Percentiles rank a stretch among this genome's conserved stretches.
These are phyloP conservation scores for Drosophila falleni DNA, from an alignment of 2,888 invertebrate genomes.

Conservation along the genomic window DNA sequence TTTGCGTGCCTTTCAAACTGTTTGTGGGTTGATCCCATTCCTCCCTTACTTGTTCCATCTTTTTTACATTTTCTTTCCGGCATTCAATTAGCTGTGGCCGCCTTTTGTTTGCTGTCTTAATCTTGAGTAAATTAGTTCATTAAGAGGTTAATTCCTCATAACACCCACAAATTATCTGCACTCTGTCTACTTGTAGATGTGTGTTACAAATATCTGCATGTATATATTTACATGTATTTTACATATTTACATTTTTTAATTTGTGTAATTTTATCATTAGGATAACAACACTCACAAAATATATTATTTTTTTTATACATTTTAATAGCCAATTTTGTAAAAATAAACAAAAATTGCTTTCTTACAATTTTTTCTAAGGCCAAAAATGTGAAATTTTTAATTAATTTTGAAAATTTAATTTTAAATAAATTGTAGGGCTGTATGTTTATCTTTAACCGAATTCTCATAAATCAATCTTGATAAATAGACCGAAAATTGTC, in stretches of 20 bases:
- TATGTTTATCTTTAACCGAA: too few relatives aligned
- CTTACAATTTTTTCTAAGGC: too few relatives aligned
- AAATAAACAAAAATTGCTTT: too few relatives aligned
- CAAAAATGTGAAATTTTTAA: too few relatives aligned
- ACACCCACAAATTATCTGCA: slow-evolving; percentile 83
- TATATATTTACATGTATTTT: neutral
- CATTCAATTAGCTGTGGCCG: slow-evolving; percentile 69
- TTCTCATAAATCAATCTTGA: too few relatives aligned
- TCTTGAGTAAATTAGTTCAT: slow-evolving; percentile 86
- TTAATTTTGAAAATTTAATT: too few relatives aligned
- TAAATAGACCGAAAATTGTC: too few relatives aligned
- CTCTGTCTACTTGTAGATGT: slow-evolving; percentile 15
- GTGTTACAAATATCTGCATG: slow-evolving; percentile 7
- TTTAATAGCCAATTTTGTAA: too few relatives aligned
- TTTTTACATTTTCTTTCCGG: slow-evolving; percentile 32
- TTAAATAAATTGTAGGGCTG: too few relatives aligned
- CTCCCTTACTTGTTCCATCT: slow-evolving; percentile 43
- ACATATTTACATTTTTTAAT: neutral
- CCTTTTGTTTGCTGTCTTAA: slow-evolving; percentile 78
- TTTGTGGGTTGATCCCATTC: slow-evolving; percentile 14
- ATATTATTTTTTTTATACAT: too few relatives aligned
- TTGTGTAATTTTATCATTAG: too few relatives aligned
- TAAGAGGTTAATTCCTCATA: slow-evolving; percentile 85
- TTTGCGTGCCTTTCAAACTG: slow-evolving; percentile 45
- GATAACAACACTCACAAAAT: too few relatives aligned